Base-by-base conservation (phyloP, 2,797 vertebrate genomes). In the Zonotrichia albicollis region DNA sequence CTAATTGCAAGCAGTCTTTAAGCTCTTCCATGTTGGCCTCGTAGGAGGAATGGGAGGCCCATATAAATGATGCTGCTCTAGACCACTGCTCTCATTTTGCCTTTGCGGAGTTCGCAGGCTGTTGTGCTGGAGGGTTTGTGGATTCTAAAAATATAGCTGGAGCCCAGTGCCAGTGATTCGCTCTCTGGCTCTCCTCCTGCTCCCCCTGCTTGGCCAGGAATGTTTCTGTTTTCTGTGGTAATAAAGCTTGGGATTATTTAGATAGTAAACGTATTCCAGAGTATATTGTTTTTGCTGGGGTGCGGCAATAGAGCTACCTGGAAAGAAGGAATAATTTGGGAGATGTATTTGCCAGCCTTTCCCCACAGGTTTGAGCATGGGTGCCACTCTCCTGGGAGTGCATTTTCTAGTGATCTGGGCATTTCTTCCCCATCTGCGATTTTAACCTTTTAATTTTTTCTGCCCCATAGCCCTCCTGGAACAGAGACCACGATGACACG, bases 401-500 rank as follows among this genome's bases (percentile, higher is more conserved):
- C 0, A 1, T 84, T 76, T 84, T 67, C 27, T 84, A 54, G 27
- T 0, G 5, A 62, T 55, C 30, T 1, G 4, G 16, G 13, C 5
- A 1, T 64, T 43, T 51, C 67, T 78, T 66, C 21, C 26, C 19
- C 6, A 4, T 25, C 23, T 83, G 54, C 57, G 38, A 32, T 80
- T 71, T 90, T 83, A 92, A 91, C 48, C 16, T 36, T 11, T 92
- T 90, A 4, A 89, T n/a, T 54, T 61, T 77, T 94, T 64, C 6
- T 6, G 48, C 70, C 81, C 90, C 48, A 22, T 96, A 99, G 99
- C 99, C 99, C 93, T 99, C 99, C 97, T 99, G 99, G 99, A 99
- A 99, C 98, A 98, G 99, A 98, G 99, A 99, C 96, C 99, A 99
- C 1, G 99, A 99, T 78, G 99, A 99, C 97, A 99, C 99, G 4